phyloP scores from a whole-genome alignment of 2,888 invertebrate species.

The Drosophila emarginata region DNA sequence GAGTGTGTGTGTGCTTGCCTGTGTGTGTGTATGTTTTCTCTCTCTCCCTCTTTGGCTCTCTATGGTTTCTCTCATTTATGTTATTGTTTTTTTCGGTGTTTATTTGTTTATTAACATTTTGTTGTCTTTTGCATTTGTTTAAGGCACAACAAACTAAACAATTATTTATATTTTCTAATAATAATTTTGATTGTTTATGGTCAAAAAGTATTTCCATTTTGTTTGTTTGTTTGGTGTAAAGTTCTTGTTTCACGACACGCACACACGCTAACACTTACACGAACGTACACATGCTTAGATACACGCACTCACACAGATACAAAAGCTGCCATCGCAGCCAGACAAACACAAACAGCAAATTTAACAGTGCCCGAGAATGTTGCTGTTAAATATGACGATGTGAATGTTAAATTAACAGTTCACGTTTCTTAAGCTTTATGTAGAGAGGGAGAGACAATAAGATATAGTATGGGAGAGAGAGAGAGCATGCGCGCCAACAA shows the following conservation, averaged over 20 bases:
- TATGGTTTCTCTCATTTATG: slow-evolving; percentile 12
- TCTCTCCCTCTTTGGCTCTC: background rate
- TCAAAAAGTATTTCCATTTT: background rate
- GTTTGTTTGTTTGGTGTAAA: slow-evolving; percentile 6
- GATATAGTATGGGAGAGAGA: background rate
- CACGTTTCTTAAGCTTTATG: slow-evolving; percentile 14
- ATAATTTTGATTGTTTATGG: background rate
- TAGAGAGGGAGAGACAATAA: background rate
- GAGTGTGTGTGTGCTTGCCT: background rate
- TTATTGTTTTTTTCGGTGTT: slow-evolving; percentile 10
- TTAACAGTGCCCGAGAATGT: too few species aligned
- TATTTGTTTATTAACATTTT: slow-evolving; percentile 2
- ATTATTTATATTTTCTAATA: background rate
- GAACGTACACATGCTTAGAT: background rate
- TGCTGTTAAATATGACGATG: too few species aligned
- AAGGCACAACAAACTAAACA: background rate
- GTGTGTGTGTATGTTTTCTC: background rate
- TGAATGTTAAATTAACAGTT: too few species aligned
- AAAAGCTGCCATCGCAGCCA: background rate
- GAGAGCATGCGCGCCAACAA: slow-evolving; percentile 8
- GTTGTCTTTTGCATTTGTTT: background rate
- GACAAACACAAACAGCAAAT: slow-evolving; percentile 5
- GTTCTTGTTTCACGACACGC: slow-evolving; percentile 1
- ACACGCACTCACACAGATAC: background rate
- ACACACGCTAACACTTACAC: background rate